These are phyloP conservation scores for Trichopria drosophilae DNA, from an alignment of 2,888 invertebrate species.

Conservation along the genomic window DNA sequence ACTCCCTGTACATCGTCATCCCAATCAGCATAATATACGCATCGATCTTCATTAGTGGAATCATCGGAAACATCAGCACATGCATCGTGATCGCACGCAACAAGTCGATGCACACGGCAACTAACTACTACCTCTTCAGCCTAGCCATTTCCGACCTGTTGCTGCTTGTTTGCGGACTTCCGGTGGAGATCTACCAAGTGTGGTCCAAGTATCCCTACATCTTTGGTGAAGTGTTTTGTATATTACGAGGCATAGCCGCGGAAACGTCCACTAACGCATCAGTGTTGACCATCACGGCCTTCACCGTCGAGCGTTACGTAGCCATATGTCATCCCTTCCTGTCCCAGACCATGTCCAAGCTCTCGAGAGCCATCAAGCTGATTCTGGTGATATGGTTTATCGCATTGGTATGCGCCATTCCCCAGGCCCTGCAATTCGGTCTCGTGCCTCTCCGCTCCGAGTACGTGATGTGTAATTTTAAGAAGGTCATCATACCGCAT, in stretches of 20 bases:
- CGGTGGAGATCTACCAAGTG: conserved; percentile 62
- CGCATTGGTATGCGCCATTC: conserved; percentile 73
- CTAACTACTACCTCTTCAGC: conserved; percentile 69
- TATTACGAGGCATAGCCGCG: conserved; percentile 60
- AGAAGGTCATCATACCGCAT: conserved; percentile 59
- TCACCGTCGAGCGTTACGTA: conserved; percentile 72
- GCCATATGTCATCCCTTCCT: conserved; percentile 73
- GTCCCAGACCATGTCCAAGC: conserved; percentile 82
- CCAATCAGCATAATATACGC: conserved; percentile 63
- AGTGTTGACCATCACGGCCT: conserved; percentile 67
- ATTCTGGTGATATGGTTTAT: conserved; percentile 81
- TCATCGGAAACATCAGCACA: conserved; percentile 66
- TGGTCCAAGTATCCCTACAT: conserved; percentile 61
- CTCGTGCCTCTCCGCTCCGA: conserved; percentile 60
- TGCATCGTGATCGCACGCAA: conserved; percentile 67
- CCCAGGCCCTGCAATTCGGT: conserved; percentile 67
- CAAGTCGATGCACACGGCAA: conserved; percentile 69
- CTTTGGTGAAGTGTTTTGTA: conserved; percentile 65
- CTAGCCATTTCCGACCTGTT: conserved; percentile 67
- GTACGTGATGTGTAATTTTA: conserved; percentile 57
- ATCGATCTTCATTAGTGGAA: conserved; percentile 64
- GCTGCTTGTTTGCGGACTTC: conserved; percentile 65
- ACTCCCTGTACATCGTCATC: conserved; percentile 57
- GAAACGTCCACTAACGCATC: conserved; percentile 64
- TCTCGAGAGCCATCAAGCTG: conserved; percentile 80